Base-by-base conservation (phyloP, 2,113 vertebrate genomes). In the Cephalopholis sonnerati region DNA sequence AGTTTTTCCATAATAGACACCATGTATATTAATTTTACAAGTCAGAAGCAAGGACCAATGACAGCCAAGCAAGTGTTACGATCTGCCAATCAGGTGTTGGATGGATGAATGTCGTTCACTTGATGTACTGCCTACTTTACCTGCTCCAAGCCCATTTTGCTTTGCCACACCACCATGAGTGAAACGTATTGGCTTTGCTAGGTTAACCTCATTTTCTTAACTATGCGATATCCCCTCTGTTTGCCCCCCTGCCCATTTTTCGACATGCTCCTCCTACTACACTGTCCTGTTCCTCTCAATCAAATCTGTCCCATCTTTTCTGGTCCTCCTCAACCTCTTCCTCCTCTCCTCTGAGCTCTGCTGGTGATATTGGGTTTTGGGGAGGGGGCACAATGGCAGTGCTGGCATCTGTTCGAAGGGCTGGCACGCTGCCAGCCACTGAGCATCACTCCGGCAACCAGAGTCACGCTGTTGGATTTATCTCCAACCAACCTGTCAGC, bases 401-500 rank as follows among this genome's bases (percentile, higher is more conserved):
- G 87, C 76, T 94, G 92, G 91, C 91, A 89, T 93, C 90, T 85
- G 84, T 75, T 85, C 18, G 29, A 83, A 83, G 66, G 79, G 59
- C 50, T 92, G 93, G 93, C 90, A 29, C 5, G 0, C 11, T 48
- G 92, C 91, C 91, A 84, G 87, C 54, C 79, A 78, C 81, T 63
- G 72, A 89, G 84, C 89, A 87, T 92, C 86, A 39, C 87, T 84
- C 83, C 69, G 71, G 87, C 90, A 92, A 88, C 88, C 59, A 46
- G 81, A 87, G 74, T 91, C 84, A 83, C 69, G 61, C 91, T 83
- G 83, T 71, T 87, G 91, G 89, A 93, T 93, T 92, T 89, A 92
- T 90, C 77, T 86, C 84, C 86, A 82, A 91, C 91, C 91, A 80
- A 91, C 75, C 85, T 85, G 91, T 92, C 91, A 92, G 87, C 89